phyloP scores from a whole-genome alignment of 2,888 invertebrate species.

The Copidosoma aretas region DNA sequence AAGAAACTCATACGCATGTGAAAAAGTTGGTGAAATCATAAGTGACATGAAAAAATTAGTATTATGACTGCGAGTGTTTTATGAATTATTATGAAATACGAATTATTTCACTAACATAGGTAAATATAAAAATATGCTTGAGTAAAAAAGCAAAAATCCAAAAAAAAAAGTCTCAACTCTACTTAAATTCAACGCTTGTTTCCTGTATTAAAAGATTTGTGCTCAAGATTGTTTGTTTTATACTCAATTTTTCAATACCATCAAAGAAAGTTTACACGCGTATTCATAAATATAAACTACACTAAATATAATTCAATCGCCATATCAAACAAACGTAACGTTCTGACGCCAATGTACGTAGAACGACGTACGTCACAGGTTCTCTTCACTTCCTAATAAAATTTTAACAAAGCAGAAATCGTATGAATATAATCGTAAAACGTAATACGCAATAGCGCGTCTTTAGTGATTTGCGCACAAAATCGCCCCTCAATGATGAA shows the following conservation, averaged over 20 bases:
- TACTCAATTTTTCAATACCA: slow-evolving; percentile 16
- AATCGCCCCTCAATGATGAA: slow-evolving; percentile 3
- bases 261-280: slow-evolving; percentile 17
- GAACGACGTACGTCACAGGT: too few relatives aligned
- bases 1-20: slow-evolving; percentile 12
- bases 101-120: slow-evolving; percentile 7
- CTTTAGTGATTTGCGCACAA: slow-evolving; percentile 26
- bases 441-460: slow-evolving; percentile 3
- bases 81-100: slow-evolving; percentile 10
- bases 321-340: slow-evolving; percentile 37
- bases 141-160: slow-evolving; percentile 12
- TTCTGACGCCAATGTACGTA: too few relatives aligned
- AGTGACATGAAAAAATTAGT: slow-evolving; percentile 17
- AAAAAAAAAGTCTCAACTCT: background rate
- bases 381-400: background rate
- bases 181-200: slow-evolving; percentile 16
- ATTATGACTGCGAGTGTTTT: background rate
- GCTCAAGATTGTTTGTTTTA: slow-evolving; percentile 23
- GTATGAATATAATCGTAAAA: slow-evolving; percentile 16
- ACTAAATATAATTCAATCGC: slow-evolving; percentile 23
- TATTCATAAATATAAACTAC: slow-evolving; percentile 27
- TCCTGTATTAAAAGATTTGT: background rate
- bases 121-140: slow-evolving; percentile 15
- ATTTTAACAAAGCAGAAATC: slow-evolving; percentile 9
- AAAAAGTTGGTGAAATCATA: too few relatives aligned